These are phyloP conservation scores for Myotis findleyi DNA, from an alignment of 2,797 vertebrate genomes.

Conservation along the genomic window DNA sequence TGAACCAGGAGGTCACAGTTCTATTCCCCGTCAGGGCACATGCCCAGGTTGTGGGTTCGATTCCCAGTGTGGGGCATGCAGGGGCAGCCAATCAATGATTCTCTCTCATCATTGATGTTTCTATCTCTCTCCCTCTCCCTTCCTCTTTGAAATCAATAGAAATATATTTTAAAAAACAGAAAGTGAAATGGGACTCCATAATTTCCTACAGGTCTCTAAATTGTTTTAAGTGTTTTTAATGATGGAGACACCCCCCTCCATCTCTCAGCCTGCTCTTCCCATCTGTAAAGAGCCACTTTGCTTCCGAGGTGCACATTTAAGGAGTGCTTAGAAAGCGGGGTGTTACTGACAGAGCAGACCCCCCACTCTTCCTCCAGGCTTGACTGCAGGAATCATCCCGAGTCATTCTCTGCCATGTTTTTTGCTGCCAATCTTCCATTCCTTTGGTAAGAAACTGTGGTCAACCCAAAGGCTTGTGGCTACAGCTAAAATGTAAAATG, in stretches of 20 bases:
- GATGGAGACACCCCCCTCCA: not conserved
- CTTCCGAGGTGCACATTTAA: not conserved
- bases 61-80: too few species aligned
- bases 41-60: not conserved
- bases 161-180: not conserved
- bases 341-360: not conserved
- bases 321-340: not conserved
- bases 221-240: not conserved
- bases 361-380: not conserved
- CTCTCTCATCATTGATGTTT: not conserved
- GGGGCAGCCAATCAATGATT: not conserved
- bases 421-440: not conserved
- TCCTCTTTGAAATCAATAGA: not conserved
- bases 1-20: not conserved
- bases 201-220: not conserved
- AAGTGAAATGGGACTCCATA: not conserved
- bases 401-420: not conserved
- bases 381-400: not conserved
- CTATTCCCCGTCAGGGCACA: not conserved
- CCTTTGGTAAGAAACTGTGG: not conserved
- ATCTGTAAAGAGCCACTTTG: not conserved
- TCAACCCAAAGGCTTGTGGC: not conserved
- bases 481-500: not conserved
- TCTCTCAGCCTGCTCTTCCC: not conserved
- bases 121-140: not conserved